Conservation (phyloP, 2,797 vertebrate genomes). For the Girardinus metallicus region DNA sequence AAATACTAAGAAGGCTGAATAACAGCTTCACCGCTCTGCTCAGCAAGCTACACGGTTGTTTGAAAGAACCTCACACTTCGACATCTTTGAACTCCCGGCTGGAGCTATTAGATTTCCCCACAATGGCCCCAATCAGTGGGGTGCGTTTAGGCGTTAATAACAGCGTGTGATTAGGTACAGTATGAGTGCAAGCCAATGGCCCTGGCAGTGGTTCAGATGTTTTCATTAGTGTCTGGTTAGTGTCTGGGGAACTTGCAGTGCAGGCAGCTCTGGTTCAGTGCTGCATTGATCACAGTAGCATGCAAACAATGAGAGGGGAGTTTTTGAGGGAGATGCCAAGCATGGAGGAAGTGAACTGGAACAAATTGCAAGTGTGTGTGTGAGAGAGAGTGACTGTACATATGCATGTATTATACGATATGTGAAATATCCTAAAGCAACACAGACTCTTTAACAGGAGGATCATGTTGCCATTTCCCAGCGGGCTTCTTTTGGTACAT, state of each 20-base stretch:
- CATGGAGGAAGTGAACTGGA: conserved; percentile 58
- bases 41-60: conserved; percentile 16
- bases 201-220: conserved; percentile 72
- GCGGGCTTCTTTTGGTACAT: conserved; percentile 47
- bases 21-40: conserved; percentile 15
- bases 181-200: conserved; percentile 61
- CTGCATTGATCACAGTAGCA: conserved; percentile 71
- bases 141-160: conserved; percentile 69
- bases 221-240: conserved; percentile 77
- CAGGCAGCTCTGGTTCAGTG: conserved; percentile 64
- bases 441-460: conserved; percentile 58
- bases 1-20: conserved; percentile 33
- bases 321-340: conserved; percentile 67
- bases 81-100: conserved; percentile 36
- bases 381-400: background rate
- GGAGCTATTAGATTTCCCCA: conserved; percentile 40
- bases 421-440: conserved; percentile 66
- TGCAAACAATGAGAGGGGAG: conserved; percentile 71
- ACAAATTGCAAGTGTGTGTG: conserved; percentile 36
- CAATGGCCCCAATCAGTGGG: conserved; percentile 53
- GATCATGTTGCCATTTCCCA: conserved; percentile 72
- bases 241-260: conserved; percentile 67
- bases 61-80: conserved; percentile 23
- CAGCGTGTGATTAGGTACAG: conserved; percentile 67
- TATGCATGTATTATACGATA: conserved; percentile 10